These are phyloP conservation scores for Villa cingulata DNA, from an alignment of 2,888 invertebrate genomes.

Conservation along the genomic window DNA sequence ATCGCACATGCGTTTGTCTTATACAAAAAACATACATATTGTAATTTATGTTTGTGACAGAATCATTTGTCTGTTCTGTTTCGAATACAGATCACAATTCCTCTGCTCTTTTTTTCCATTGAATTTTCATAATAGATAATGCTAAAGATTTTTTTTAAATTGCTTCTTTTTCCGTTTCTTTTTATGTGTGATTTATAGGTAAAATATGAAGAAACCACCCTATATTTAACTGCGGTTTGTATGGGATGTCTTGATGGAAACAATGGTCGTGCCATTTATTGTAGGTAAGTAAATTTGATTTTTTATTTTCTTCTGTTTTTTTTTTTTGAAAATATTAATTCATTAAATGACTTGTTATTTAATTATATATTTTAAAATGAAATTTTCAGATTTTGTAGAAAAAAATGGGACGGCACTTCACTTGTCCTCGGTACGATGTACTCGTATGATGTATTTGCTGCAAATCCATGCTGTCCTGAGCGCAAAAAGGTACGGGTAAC, in stretches of 20 bases:
- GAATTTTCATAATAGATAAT: too few species aligned
- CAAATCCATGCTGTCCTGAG: slow-evolving; percentile 89
- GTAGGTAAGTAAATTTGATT: slow-evolving; percentile 39
- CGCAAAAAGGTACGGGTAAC: slow-evolving; percentile 65
- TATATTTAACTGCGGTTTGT: slow-evolving; percentile 87
- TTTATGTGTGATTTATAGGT: too few species aligned
- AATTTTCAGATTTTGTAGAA: slow-evolving; percentile 52
- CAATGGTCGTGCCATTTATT: slow-evolving; percentile 59
- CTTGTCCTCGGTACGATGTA: slow-evolving; percentile 95
- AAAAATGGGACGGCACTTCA: slow-evolving; percentile 85
- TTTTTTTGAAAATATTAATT: neutral
- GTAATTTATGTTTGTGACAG: too few species aligned
- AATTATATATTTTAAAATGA: too few species aligned
- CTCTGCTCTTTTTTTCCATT: too few species aligned
- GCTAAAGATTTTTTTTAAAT: too few species aligned
- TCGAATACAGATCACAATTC: too few species aligned
- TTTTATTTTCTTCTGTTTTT: too few species aligned
- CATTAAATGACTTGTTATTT: neutral
- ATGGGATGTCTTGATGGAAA: slow-evolving; percentile 86
- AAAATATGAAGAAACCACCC: slow-evolving; percentile 77
- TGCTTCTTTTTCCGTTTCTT: too few species aligned
- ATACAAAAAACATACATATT: too few species aligned
- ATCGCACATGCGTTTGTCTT: too few species aligned
- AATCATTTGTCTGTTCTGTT: too few species aligned
- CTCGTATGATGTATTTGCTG: slow-evolving; percentile 95